Evolutionary conservation across 2,113 vertebrate genomes (phyloP).

Genomic region (Pseudorhombus dupliciocellatus): DNA sequence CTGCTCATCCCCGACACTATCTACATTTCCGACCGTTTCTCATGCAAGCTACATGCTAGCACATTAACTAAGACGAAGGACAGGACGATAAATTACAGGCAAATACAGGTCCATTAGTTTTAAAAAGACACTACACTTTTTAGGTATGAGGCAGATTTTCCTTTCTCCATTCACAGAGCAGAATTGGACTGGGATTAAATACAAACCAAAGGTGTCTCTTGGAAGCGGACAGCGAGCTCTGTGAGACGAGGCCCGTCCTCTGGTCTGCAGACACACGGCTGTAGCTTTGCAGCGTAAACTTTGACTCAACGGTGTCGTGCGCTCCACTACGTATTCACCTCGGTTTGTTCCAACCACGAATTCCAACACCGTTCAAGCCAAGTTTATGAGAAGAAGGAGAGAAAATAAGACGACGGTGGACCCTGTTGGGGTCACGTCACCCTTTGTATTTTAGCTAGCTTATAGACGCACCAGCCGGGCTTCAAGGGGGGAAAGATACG

Average conservation of each 20-base stretch:
- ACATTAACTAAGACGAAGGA: conserved; percentile 74
- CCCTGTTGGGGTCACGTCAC: conserved; percentile 38
- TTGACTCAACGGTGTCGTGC: neutral
- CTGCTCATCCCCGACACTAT: conserved; percentile 50
- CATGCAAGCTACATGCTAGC: conserved; percentile 82
- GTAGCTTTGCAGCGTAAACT: neutral
- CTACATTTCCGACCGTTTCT: conserved; percentile 72
- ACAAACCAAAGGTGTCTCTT: conserved; percentile 40
- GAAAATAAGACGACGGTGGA: conserved; percentile 20
- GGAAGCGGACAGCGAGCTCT: conserved; percentile 28
- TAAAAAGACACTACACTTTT: conserved; percentile 66
- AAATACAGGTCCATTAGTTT: conserved; percentile 74
- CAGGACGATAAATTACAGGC: conserved; percentile 75
- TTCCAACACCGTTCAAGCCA: conserved; percentile 22
- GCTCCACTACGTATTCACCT: neutral
- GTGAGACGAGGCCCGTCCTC: conserved; percentile 51
- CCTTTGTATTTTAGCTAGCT: conserved; percentile 46
- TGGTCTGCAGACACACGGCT: conserved; percentile 63
- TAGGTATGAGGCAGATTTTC: conserved; percentile 59
- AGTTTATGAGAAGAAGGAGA: neutral
- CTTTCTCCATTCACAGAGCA: conserved; percentile 43
- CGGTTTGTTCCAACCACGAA: neutral
- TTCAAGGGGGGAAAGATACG: conserved; percentile 26
- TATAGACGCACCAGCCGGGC: conserved; percentile 30
- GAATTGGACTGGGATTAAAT: conserved; percentile 53